phyloP scores from a whole-genome alignment of 2,113 vertebrate species.

The Aptenodytes patagonicus region DNA sequence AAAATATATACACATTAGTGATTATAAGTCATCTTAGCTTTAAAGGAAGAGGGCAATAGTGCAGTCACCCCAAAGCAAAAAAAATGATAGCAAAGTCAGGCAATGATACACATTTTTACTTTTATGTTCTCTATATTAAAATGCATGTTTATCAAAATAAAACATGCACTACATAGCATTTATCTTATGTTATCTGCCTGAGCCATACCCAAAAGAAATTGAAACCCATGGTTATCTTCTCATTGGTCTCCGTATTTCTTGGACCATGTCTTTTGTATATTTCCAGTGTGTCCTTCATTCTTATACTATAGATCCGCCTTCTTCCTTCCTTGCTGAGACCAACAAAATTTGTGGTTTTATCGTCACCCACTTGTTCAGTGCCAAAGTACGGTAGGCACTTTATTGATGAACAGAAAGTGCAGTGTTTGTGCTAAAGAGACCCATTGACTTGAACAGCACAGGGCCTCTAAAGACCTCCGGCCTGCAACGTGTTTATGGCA shows the following conservation, averaged over 20 bases:
- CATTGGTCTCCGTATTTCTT: not conserved
- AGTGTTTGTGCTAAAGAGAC: not conserved
- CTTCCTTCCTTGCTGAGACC: not conserved
- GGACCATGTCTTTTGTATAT: not conserved
- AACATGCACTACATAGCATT: not conserved
- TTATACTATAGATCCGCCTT: accelerated
- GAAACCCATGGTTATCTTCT: not conserved
- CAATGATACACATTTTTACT: not conserved
- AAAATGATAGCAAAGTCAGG: not conserved
- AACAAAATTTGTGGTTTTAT: not conserved
- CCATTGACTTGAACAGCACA: not conserved
- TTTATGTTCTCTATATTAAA: not conserved
- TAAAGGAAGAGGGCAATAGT: not conserved
- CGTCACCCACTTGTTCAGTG: not conserved
- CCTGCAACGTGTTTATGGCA: accelerated
- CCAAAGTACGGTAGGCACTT: not conserved
- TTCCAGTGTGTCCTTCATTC: not conserved
- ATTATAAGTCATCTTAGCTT: not conserved
- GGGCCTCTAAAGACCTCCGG: not conserved
- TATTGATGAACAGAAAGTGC: not conserved
- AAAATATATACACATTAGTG: not conserved
- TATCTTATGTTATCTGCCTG: not conserved
- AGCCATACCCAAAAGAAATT: not conserved
- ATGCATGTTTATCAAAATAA: not conserved
- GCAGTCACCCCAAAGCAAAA: not conserved